Evolutionary conservation across 2,113 vertebrate genomes (phyloP).

Genomic region (Halichoeres trimaculatus): DNA sequence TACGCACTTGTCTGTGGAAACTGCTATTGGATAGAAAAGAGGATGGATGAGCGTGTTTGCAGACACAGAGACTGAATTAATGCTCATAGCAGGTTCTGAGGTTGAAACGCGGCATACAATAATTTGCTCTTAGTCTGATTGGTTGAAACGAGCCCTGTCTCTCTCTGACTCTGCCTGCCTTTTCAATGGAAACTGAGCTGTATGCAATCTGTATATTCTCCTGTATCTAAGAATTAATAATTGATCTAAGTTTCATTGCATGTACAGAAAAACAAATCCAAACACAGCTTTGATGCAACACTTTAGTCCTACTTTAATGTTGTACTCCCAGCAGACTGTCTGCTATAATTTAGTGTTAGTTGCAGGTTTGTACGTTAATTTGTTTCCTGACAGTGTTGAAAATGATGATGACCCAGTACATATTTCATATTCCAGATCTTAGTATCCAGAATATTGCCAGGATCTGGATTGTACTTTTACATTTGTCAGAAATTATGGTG

Average conservation of each 20-base stretch:
- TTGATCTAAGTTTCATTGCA: background rate
- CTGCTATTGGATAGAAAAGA: slow-evolving; percentile 63
- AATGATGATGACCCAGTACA: too few relatives aligned
- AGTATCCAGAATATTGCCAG: too few relatives aligned
- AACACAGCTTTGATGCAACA: too few relatives aligned
- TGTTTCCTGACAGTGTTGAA: too few relatives aligned
- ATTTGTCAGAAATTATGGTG: too few relatives aligned
- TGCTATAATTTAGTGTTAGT: too few relatives aligned
- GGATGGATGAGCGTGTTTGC: slow-evolving; percentile 25
- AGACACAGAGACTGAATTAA: slow-evolving; percentile 12
- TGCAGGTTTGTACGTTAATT: too few relatives aligned
- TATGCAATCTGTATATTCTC: slow-evolving; percentile 9
- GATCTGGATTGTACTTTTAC: too few relatives aligned
- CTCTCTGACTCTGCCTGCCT: background rate
- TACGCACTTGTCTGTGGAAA: slow-evolving; percentile 76
- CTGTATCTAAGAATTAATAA: background rate
- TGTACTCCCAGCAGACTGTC: too few relatives aligned
- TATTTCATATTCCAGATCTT: too few relatives aligned
- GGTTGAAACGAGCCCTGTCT: too few relatives aligned
- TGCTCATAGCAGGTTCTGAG: slow-evolving; percentile 14
- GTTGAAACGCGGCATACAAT: background rate
- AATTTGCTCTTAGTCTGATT: background rate
- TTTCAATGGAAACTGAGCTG: background rate
- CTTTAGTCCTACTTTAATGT: too few relatives aligned
- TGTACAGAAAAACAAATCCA: background rate